Evolutionary conservation across 1,140 invertebrate species (phyloP).

Genomic region (Platyura marginata): DNA sequence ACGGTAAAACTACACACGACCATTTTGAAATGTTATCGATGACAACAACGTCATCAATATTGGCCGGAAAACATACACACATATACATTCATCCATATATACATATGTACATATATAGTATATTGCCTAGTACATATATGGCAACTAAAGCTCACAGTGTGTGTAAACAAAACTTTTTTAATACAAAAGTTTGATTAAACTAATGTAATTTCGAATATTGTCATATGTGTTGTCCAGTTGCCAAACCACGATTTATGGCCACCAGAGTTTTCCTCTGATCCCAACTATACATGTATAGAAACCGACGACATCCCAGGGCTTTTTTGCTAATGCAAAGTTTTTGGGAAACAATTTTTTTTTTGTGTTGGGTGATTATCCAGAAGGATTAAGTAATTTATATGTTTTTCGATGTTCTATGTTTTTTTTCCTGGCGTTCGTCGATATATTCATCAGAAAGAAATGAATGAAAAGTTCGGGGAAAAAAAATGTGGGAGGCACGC

Average conservation of each 20-base stretch:
- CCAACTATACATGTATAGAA: too few relatives aligned
- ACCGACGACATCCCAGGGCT: too few relatives aligned
- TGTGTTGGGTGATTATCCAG: neutral
- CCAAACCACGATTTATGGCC: neutral
- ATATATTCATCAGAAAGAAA: neutral
- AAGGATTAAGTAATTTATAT: neutral
- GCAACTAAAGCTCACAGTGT: too few relatives aligned
- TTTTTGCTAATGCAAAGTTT: neutral
- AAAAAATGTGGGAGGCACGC: neutral
- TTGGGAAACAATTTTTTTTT: neutral
- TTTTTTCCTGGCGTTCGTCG: neutral
- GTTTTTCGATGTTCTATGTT: neutral
- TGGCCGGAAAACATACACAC: too few relatives aligned
- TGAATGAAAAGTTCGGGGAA: neutral
- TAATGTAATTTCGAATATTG: constrained; percentile 2
- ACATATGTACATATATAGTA: too few relatives aligned
- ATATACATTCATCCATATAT: too few relatives aligned
- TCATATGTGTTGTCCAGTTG: neutral
- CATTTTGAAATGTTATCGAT: too few relatives aligned
- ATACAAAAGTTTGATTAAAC: constrained; percentile 2
- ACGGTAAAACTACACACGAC: too few relatives aligned
- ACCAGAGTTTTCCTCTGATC: neutral
- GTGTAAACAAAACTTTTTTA: constrained; percentile 3
- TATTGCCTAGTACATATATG: too few relatives aligned
- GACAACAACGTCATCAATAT: too few relatives aligned